These are phyloP conservation scores for Campaea margaritaria DNA, from an alignment of 2,888 invertebrate genomes.

Conservation along the genomic window DNA sequence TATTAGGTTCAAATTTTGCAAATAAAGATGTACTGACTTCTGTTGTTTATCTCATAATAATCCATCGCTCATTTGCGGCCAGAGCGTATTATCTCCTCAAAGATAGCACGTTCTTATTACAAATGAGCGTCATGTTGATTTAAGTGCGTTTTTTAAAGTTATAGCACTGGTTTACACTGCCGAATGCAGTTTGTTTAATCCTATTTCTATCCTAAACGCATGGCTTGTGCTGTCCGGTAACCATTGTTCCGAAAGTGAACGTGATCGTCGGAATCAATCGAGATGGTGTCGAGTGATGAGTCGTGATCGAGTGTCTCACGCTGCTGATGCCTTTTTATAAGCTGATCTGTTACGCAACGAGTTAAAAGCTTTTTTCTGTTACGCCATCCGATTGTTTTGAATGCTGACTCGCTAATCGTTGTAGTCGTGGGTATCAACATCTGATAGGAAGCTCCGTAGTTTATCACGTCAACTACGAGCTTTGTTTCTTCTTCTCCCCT, in stretches of 20 bases:
- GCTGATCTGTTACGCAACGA: constrained; percentile 22
- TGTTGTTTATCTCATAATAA: too few species aligned
- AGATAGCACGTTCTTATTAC: too few species aligned
- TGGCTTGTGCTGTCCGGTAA: constrained; percentile 12
- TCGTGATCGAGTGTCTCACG: constrained; percentile 33
- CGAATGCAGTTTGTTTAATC: background rate
- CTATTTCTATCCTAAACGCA: constrained; percentile 7
- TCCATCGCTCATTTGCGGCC: too few species aligned
- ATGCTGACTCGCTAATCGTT: constrained; percentile 11
- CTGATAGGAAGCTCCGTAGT: background rate
- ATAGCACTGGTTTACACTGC: background rate
- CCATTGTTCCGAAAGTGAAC: constrained; percentile 35
- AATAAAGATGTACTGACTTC: too few species aligned
- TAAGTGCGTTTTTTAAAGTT: too few species aligned
- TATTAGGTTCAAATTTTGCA: too few species aligned
- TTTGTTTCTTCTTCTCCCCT: too few species aligned
- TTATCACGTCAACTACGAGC: background rate
- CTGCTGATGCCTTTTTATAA: constrained; percentile 22
- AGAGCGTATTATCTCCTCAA: too few species aligned
- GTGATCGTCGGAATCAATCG: constrained; percentile 34
- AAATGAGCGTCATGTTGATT: too few species aligned
- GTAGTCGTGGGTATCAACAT: background rate
- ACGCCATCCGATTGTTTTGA: constrained; percentile 10
- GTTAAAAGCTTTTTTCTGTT: constrained; percentile 30
- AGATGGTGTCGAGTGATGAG: constrained; percentile 27